These are phyloP conservation scores for Syngnathus floridae DNA, from an alignment of 2,113 vertebrate genomes.

Conservation along the genomic window DNA sequence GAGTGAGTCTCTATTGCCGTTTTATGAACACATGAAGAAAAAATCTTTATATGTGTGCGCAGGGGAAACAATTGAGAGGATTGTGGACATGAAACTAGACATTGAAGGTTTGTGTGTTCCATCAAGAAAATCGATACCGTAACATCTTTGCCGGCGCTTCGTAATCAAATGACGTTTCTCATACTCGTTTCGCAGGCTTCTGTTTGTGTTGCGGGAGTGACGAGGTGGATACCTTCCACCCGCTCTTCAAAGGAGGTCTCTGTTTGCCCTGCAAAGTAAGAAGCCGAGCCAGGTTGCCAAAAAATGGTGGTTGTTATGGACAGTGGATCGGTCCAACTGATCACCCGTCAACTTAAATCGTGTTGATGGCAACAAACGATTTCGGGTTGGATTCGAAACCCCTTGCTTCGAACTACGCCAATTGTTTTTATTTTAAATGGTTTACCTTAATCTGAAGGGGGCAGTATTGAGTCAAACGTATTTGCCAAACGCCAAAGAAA, in stretches of 20 bases:
- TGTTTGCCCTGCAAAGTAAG: conserved; percentile 80
- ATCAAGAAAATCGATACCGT: background rate
- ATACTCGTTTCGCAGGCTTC: conserved; percentile 64
- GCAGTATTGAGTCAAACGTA: too few species aligned
- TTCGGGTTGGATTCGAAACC: too few species aligned
- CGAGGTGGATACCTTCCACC: conserved; percentile 74
- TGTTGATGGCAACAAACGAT: too few species aligned
- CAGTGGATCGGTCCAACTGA: background rate
- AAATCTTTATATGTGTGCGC: conserved; percentile 12
- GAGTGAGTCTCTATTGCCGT: background rate
- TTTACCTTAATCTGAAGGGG: too few species aligned
- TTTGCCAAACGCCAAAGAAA: too few species aligned
- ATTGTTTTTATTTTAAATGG: too few species aligned
- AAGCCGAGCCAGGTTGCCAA: too few species aligned
- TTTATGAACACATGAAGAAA: too few species aligned
- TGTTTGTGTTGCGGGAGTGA: conserved; percentile 83
- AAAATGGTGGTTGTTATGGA: background rate
- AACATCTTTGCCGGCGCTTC: background rate
- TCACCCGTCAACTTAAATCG: too few species aligned
- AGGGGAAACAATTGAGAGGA: conserved; percentile 74
- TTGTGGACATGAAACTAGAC: conserved; percentile 61
- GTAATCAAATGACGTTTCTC: background rate
- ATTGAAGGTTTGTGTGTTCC: conserved; percentile 74
- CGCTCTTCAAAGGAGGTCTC: conserved; percentile 87
- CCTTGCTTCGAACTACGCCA: too few species aligned